phyloP scores from a whole-genome alignment of 2,888 invertebrate species.

The Corythucha ciliata region DNA sequence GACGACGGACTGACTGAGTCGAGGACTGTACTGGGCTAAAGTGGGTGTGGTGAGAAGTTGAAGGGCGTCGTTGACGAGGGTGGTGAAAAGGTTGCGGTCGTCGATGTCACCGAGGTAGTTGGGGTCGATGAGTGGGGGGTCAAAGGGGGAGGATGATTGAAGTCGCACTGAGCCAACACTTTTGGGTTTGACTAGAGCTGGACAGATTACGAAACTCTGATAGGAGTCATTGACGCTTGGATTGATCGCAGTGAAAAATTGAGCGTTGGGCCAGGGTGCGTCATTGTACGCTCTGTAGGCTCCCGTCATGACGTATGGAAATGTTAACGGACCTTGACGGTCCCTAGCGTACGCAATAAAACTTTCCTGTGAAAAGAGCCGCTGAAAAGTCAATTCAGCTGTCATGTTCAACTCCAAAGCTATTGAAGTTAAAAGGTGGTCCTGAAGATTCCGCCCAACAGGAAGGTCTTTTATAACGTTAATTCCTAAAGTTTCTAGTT shows the following conservation, averaged over 20 bases:
- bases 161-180: constrained; percentile 72
- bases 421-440: constrained; percentile 19
- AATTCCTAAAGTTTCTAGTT: constrained; percentile 24
- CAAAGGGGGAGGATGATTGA: constrained; percentile 52
- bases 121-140: constrained; percentile 79
- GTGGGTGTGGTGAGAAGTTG: constrained; percentile 14
- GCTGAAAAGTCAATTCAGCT: not conserved
- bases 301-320: too few species aligned
- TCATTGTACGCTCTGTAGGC: too few species aligned
- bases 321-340: constrained; percentile 11
- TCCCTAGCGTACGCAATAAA: constrained; percentile 2
- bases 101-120: constrained; percentile 82
- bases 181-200: constrained; percentile 77
- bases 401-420: constrained; percentile 1
- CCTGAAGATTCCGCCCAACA: constrained; percentile 29
- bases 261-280: constrained; percentile 47
- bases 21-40: constrained; percentile 10
- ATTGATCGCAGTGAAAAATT: constrained; percentile 56
- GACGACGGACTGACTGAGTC: not conserved
- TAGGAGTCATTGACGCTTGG: constrained; percentile 66
- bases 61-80: constrained; percentile 65
- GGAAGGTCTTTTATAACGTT: constrained; percentile 25
- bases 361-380: constrained; percentile 10
- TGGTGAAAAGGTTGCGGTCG: too few species aligned
- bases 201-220: too few species aligned